phyloP scores from a whole-genome alignment of 1,140 invertebrate species.

The Drosophila miranda region DNA sequence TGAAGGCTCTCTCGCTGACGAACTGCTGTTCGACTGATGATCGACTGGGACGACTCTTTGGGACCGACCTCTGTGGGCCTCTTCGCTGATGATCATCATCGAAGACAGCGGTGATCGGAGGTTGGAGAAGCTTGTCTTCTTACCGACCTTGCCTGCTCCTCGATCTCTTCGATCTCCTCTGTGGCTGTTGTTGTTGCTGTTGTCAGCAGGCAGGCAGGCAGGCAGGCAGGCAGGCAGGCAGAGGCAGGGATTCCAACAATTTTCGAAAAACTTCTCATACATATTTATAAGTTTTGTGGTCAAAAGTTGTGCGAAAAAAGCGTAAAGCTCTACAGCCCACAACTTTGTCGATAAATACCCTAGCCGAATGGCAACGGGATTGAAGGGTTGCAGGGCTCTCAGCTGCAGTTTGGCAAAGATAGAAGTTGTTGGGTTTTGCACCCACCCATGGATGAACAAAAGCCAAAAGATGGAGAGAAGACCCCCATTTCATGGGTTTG shows the following conservation, averaged over 20 bases:
- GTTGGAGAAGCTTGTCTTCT: conserved; percentile 50
- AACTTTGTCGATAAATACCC: conserved; percentile 45
- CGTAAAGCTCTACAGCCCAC: conserved; percentile 62
- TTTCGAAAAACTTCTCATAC: conserved; percentile 79
- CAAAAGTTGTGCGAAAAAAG: conserved; percentile 61
- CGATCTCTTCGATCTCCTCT: conserved; percentile 8
- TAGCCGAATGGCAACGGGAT: neutral
- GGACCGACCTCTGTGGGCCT: neutral
- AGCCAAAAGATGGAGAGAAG: too few species aligned
- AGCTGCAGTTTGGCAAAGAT: too few species aligned
- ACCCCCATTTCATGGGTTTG: too few species aligned
- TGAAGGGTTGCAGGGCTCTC: neutral
- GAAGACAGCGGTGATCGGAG: conserved; percentile 32
- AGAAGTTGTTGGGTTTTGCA: too few species aligned
- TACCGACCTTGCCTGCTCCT: conserved; percentile 64
- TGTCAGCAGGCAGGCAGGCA: conserved; percentile 50
- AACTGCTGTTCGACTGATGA: conserved; percentile 55
- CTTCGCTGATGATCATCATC: conserved; percentile 39
- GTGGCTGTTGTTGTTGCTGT: conserved; percentile 30
- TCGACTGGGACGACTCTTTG: conserved; percentile 46
- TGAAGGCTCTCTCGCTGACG: conserved; percentile 52
- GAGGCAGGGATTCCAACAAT: conserved; percentile 80
- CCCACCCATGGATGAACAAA: too few species aligned
- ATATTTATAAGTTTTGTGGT: conserved; percentile 78
- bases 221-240: conserved; percentile 47